phyloP scores from a whole-genome alignment of 2,888 invertebrate genomes.

The Saturnia japonica region DNA sequence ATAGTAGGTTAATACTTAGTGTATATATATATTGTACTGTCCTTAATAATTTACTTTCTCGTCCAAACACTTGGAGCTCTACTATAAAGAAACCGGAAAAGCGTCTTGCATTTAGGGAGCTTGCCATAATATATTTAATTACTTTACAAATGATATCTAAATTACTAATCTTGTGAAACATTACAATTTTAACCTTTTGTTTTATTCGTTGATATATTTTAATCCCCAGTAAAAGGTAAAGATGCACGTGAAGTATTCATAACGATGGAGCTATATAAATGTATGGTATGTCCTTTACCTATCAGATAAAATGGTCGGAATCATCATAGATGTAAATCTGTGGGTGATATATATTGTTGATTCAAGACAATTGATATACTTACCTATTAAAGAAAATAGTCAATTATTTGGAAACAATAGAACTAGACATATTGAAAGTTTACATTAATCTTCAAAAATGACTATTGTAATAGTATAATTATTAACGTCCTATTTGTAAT shows the following conservation, averaged over 20 bases:
- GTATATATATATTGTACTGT: neutral
- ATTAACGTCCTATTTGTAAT: neutral
- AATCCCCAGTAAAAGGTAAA: neutral
- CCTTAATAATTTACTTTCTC: neutral
- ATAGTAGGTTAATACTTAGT: too few relatives aligned
- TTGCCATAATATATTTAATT: neutral
- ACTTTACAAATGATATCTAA: constrained; percentile 8
- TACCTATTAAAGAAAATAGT: neutral
- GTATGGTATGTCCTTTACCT: neutral
- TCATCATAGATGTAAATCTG: too few relatives aligned
- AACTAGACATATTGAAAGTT: neutral
- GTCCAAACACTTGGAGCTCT: neutral
- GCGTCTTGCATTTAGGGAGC: neutral
- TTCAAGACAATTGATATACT: neutral
- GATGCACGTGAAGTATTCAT: neutral
- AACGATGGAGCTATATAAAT: neutral
- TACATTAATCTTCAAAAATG: neutral
- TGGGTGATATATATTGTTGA: neutral
- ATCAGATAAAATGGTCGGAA: too few relatives aligned
- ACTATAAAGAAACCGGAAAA: neutral
- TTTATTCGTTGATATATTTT: neutral
- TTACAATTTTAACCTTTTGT: neutral
- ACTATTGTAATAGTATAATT: neutral
- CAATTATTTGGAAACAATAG: neutral
- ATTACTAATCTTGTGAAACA: neutral